Evolutionary conservation across 2,113 vertebrate species (phyloP), one percentile per base, ranked within the genome.

Genomic region (Heterochromis multidens): DNA sequence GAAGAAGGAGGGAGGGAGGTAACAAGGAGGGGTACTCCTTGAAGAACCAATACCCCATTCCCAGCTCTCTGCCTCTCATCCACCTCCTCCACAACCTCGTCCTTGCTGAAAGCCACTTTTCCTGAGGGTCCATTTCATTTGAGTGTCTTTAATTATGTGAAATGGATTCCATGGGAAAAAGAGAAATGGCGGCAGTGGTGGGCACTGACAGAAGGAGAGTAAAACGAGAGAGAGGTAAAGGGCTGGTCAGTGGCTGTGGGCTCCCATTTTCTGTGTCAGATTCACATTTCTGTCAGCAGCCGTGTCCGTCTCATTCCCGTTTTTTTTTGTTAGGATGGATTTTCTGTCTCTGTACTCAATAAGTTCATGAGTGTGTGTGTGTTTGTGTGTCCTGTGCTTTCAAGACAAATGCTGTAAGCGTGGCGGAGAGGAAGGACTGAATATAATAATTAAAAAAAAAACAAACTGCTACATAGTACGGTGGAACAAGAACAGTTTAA

Each of bases 71-170:
- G 76, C 87, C 82, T 89, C 85, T 91, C 86, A 84, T 87, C 82
- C 82, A 56, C 81, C 80, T 77, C 87, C 85, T 86, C 85, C 65
- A 54, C 80, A 79, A 79, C 80, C 86, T 92, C 88, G 88, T 92
- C 94, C 86, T 93, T 93, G 97, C 96, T 97, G 97, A 98, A 98
- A 98, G 97, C 97, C 96, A 96, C 97, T 97, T 97, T 93, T 98
- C 97, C 97, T 97, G 96, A 93, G 96, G 91, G 96, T 95, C 97
- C 97, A 98, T 98, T 99, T 98, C 96, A 98, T 98, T 97, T 95
- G 95, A 93, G 96, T 95, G 96, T 97, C 97, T 98, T 98, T 99
- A 98, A 98, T 98, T 98, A 98, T 94, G 95, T 96, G 97, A 97
- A 99, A 98, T 98, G 97, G 97, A 98, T 96, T 96, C 95, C 94